These are phyloP conservation scores for Typhlomys cinereus DNA, from an alignment of 2,113 vertebrate species.

Conservation along the genomic window DNA sequence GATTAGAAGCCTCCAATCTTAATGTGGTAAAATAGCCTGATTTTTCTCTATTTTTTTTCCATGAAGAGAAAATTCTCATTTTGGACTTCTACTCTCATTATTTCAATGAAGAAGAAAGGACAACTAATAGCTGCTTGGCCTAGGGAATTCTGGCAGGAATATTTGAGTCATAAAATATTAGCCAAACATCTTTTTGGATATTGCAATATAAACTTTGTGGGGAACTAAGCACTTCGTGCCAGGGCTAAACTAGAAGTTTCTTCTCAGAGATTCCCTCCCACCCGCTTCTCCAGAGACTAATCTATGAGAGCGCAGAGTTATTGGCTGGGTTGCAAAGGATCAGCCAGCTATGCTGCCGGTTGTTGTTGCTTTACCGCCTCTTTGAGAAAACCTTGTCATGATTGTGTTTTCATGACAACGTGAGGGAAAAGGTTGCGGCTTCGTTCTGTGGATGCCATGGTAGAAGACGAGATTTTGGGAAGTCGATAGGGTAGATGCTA, in stretches of 20 bases:
- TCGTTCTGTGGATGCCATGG: slow-evolving; percentile 28
- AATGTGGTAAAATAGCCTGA: slow-evolving; percentile 22
- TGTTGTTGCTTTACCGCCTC: not conserved
- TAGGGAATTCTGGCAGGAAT: slow-evolving; percentile 68
- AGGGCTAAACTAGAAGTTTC: slow-evolving; percentile 59
- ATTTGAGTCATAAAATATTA: slow-evolving; percentile 69
- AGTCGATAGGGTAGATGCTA: too few relatives aligned
- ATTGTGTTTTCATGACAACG: slow-evolving; percentile 36
- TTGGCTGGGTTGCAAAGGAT: slow-evolving; percentile 37
- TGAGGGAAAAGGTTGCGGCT: not conserved
- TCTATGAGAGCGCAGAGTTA: not conserved
- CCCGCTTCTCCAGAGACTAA: slow-evolving; percentile 4
- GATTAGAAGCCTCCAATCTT: not conserved
- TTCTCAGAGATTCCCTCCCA: slow-evolving; percentile 8
- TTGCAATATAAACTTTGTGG: slow-evolving; percentile 68
- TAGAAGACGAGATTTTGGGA: not conserved
- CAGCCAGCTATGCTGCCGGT: slow-evolving; percentile 10
- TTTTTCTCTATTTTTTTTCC: slow-evolving; percentile 39
- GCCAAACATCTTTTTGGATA: slow-evolving; percentile 72
- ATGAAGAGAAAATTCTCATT: slow-evolving; percentile 35
- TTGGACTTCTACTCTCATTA: slow-evolving; percentile 45
- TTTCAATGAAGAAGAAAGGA: slow-evolving; percentile 60
- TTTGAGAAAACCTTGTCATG: slow-evolving; percentile 22
- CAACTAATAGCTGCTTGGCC: slow-evolving; percentile 49
- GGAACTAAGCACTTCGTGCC: slow-evolving; percentile 57